A percentile compares a stretch with the other conserved stretches of the same genome.
Evolutionary conservation across 2,113 vertebrate genomes (phyloP).

Genomic region (Chloebia gouldiae): DNA sequence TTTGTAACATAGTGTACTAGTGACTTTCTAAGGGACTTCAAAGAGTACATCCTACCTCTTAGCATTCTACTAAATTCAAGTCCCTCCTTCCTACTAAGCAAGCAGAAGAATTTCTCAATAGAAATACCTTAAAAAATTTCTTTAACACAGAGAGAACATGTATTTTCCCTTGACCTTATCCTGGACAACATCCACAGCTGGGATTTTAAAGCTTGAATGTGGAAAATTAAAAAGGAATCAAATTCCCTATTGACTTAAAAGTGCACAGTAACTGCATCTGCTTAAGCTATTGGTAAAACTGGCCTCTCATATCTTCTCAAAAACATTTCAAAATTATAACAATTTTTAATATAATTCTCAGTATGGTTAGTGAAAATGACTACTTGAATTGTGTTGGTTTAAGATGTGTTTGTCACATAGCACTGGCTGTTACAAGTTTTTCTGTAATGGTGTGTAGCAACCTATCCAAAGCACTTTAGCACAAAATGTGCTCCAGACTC

Average conservation of each 20-base stretch:
- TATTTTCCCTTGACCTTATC: conserved; percentile 26
- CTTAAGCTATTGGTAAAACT: background rate
- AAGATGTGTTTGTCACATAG: background rate
- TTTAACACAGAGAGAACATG: background rate
- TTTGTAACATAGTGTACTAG: background rate
- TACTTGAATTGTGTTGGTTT: background rate
- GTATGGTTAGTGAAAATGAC: background rate
- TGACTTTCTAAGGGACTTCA: background rate
- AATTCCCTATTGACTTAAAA: background rate
- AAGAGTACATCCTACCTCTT: background rate
- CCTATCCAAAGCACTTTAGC: background rate
- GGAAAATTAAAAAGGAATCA: background rate
- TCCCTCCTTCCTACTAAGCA: background rate
- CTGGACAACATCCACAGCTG: background rate
- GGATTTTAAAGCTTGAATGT: background rate
- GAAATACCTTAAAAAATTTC: background rate
- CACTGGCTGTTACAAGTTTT: background rate
- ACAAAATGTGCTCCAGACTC: background rate
- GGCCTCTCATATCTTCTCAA: background rate
- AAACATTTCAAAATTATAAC: background rate
- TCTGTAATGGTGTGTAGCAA: background rate
- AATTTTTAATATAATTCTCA: background rate
- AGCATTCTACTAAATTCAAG: background rate
- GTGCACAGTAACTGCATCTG: background rate
- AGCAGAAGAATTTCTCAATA: background rate